A percentile compares a stretch with the other conserved stretches of the same genome.
Evolutionary conservation across 2,797 vertebrate species (phyloP).

Genomic region (Microctenopoma steveboyesi): DNA sequence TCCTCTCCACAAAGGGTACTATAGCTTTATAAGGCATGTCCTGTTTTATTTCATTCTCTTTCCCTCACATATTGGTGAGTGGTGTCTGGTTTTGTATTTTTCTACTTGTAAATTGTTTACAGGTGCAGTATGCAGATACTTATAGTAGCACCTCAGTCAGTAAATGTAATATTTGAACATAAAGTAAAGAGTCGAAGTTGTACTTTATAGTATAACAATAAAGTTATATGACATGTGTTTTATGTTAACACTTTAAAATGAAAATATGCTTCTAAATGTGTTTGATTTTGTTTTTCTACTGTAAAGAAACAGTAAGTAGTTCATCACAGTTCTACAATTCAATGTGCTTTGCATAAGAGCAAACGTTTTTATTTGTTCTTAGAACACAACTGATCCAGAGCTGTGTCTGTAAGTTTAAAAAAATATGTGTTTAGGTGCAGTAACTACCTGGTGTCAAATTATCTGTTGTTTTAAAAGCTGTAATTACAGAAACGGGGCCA

Average conservation of each 20-base stretch:
- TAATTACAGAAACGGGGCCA: no score
- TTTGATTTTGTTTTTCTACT: neutral
- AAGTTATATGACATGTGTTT: slow-evolving; percentile 58
- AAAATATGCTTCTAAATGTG: neutral
- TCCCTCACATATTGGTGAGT: slow-evolving; percentile 55
- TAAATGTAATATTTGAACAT: slow-evolving; percentile 71
- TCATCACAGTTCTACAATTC: neutral
- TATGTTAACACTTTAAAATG: neutral
- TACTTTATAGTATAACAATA: slow-evolving; percentile 79
- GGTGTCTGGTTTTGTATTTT: slow-evolving; percentile 78
- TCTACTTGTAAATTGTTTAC: slow-evolving; percentile 75
- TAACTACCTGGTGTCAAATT: no score
- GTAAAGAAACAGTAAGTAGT: neutral
- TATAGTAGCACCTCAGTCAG: slow-evolving; percentile 70
- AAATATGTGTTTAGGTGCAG: no score
- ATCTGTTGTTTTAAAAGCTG: no score
- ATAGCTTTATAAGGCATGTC: slow-evolving; percentile 72
- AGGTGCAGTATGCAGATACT: slow-evolving; percentile 66
- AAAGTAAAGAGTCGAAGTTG: slow-evolving; percentile 63
- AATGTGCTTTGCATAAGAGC: neutral
- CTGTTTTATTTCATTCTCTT: slow-evolving; percentile 32
- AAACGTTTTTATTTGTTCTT: neutral
- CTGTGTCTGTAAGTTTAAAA: no score
- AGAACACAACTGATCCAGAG: no score
- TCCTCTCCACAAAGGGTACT: slow-evolving; percentile 72